Evolutionary conservation across 2,797 vertebrate species (phyloP), one percentile per base, ranked within the genome.

Genomic region (Malurus leucopterus): DNA sequence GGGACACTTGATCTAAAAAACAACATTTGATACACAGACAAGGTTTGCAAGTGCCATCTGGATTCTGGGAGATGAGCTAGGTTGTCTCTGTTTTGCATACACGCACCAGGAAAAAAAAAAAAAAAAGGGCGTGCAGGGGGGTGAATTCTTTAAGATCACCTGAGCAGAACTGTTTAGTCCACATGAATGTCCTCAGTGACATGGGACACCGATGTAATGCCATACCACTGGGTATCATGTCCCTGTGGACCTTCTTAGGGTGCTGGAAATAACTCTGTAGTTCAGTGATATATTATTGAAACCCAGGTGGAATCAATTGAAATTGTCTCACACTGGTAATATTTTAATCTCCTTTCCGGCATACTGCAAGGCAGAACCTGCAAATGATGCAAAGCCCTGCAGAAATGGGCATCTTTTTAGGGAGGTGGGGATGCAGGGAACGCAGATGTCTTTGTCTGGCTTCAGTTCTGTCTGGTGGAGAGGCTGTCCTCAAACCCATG

Each of bases 1-100:
- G 88, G 91, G 95, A 94, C 89, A 94, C 93, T 95, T 93, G 91
- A 94, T 93, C 95, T 94, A 89, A 94, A 88, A 95, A 94, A 94
- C 94, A 94, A 95, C 92, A 92, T 94, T 95, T 93, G 93, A 94
- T 94, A 94, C 93, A 81, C 91, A 94, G 92, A 81, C 89, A 94
- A 93, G 90, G 90, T 91, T 95, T 95, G 94, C 92, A 91, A 90
- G 79, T 90, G 92, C 93, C 91, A 92, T 94, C 91, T 95, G 95
- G 94, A 91, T 93, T 69, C 93, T 89, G 54, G 83, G 83, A 81
- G 87, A 89, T 75, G 87, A 93, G 93, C 80, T 89, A 80, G 87
- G 89, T 93, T 95, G 87, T 88, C 86, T 94, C 67, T 92, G 89
- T 59, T 94, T 91, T 92, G 85, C 89, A 73, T 85, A 76, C 67